A percentile compares a stretch with the other conserved stretches of the same genome.
Conservation (phyloP, 2,888 invertebrate genomes). For the Stegophylla sp. region DNA sequence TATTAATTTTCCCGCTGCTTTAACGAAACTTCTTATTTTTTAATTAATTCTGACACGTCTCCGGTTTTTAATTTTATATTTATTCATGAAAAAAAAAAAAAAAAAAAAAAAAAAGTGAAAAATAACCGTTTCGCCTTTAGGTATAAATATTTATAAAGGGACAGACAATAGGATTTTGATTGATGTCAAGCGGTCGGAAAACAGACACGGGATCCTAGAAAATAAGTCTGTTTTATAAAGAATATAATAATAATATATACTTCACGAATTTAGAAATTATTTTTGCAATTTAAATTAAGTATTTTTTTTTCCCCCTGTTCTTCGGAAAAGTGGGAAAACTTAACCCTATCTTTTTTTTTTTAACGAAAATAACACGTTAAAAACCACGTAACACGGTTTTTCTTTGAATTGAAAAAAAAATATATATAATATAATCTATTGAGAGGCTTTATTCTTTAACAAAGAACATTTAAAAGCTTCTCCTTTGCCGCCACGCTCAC, state of each 20-base stretch:
- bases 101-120: too few species aligned
- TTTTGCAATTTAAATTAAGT: constrained; percentile 53
- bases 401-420: constrained; percentile 32
- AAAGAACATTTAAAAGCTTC: constrained; percentile 48
- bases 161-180: constrained; percentile 54
- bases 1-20: constrained; percentile 47
- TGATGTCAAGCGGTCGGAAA: constrained; percentile 51
- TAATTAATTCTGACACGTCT: constrained; percentile 56
- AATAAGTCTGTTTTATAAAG: constrained; percentile 29
- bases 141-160: constrained; percentile 55
- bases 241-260: constrained; percentile 10
- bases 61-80: constrained; percentile 49
- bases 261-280: constrained; percentile 34
- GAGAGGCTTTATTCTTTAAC: constrained; percentile 14
- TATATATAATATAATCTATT: neutral
- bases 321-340: neutral
- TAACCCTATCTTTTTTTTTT: constrained; percentile 1
- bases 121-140: constrained; percentile 42
- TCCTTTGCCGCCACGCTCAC: neutral
- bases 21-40: constrained; percentile 46
- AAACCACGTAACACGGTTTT: constrained; percentile 38
- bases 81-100: constrained; percentile 57
- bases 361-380: constrained; percentile 21
- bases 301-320: constrained; percentile 28
- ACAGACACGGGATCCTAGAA: constrained; percentile 41